These are phyloP conservation scores for Torymus tubicola DNA, from an alignment of 2,888 invertebrate species.

Conservation along the genomic window DNA sequence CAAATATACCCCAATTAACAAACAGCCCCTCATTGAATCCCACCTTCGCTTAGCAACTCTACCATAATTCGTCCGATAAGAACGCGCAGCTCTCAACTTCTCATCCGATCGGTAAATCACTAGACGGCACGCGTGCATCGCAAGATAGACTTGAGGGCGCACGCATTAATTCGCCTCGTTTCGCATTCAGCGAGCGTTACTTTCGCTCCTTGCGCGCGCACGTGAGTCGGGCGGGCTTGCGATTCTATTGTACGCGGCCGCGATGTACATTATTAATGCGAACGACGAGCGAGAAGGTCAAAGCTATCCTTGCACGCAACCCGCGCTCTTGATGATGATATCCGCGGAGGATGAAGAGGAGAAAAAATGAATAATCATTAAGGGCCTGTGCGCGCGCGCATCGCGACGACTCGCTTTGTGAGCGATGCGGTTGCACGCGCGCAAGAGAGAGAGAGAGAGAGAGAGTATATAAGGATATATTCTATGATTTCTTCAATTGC, in stretches of 20 bases:
- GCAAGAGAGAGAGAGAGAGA: no score
- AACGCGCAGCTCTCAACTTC: no score
- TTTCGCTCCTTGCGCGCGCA: slow-evolving; percentile 37
- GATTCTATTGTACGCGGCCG: slow-evolving; percentile 49
- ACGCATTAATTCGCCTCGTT: slow-evolving; percentile 27
- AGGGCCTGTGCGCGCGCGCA: slow-evolving; percentile 23
- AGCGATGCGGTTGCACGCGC: neutral
- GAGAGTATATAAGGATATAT: neutral
- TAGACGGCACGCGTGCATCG: no score
- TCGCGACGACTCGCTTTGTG: neutral
- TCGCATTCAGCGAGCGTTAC: slow-evolving; percentile 49
- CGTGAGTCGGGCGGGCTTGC: slow-evolving; percentile 35
- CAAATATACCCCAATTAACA: no score
- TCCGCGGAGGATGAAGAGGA: neutral
- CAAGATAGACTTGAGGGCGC: no score
- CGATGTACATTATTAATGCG: slow-evolving; percentile 56
- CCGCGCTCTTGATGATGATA: slow-evolving; percentile 41
- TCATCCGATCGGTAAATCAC: no score
- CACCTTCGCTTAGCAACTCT: no score
- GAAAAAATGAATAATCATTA: slow-evolving; percentile 56
- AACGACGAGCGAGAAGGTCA: slow-evolving; percentile 40
- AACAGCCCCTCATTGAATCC: no score
- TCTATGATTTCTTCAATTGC: slow-evolving; percentile 47
- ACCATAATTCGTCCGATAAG: no score
- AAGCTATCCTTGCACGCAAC: slow-evolving; percentile 36